Conservation (phyloP, 2,113 vertebrate genomes). For the Ascaphus truei region DNA sequence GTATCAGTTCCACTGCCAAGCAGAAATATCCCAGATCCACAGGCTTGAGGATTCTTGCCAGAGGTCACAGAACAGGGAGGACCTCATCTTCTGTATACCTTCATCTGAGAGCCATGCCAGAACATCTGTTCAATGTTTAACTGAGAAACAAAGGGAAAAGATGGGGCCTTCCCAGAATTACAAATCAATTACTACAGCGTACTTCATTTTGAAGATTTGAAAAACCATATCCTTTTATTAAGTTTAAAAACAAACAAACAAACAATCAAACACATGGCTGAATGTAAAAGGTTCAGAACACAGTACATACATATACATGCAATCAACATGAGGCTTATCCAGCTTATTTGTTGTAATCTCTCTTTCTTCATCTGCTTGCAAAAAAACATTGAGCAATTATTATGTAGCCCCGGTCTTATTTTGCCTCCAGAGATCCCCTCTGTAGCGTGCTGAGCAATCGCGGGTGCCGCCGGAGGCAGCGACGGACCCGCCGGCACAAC, state of each 20-base stretch:
- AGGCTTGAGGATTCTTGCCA: conserved; percentile 14
- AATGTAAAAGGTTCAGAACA: no score
- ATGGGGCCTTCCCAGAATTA: background rate
- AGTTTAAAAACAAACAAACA: background rate
- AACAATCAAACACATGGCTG: no score
- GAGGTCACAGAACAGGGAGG: background rate
- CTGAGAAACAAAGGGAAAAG: conserved; percentile 11
- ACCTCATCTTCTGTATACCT: conserved; percentile 17
- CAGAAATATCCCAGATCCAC: conserved; percentile 22
- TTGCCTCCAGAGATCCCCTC: no score
- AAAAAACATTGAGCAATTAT: no score
- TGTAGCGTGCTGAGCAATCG: no score
- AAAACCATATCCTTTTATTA: background rate
- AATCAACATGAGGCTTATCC: background rate
- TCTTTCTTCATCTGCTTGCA: no score
- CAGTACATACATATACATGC: background rate
- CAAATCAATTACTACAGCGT: background rate
- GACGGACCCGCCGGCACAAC: no score
- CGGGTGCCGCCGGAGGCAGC: no score
- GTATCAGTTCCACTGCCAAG: conserved; percentile 16
- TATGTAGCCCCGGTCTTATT: no score
- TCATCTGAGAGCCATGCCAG: conserved; percentile 3
- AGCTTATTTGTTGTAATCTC: no score
- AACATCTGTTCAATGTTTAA: conserved; percentile 29
- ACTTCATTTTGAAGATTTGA: background rate